Evolutionary conservation across 2,113 vertebrate genomes (phyloP).

Genomic region (Lampris incognitus): DNA sequence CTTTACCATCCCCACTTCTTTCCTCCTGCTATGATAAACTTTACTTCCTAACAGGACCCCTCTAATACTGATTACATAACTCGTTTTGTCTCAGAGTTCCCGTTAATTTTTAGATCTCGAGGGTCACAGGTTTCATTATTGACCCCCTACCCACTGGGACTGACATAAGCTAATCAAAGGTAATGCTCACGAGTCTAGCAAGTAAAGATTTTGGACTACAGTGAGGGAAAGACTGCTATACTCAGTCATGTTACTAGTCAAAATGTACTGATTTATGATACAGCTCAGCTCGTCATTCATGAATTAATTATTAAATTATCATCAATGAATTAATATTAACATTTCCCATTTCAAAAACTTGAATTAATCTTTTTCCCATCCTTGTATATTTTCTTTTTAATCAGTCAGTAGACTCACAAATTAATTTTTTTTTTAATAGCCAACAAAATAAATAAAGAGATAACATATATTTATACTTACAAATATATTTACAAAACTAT

Average conservation of each 20-base stretch:
- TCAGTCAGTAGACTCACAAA: too few relatives aligned
- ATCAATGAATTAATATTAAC: not conserved
- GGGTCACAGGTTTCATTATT: slow-evolving; percentile 40
- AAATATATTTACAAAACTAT: not conserved
- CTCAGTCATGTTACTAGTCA: not conserved
- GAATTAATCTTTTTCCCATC: not conserved
- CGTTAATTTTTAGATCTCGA: slow-evolving; percentile 34
- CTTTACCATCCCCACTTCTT: not conserved
- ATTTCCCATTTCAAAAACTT: not conserved
- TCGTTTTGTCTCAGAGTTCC: slow-evolving; percentile 8
- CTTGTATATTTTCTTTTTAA: too few relatives aligned
- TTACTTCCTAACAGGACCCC: not conserved
- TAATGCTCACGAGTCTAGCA: slow-evolving; percentile 41
- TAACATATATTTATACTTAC: too few relatives aligned
- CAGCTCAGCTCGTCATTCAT: too few relatives aligned
- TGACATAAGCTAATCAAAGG: slow-evolving; percentile 43
- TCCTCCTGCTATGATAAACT: not conserved
- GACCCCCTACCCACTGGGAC: slow-evolving; percentile 44
- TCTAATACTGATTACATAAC: slow-evolving; percentile 3
- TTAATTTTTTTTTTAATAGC: too few relatives aligned
- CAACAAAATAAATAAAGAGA: too few relatives aligned
- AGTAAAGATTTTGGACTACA: not conserved
- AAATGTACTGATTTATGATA: slow-evolving; percentile 4
- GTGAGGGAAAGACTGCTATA: not conserved
- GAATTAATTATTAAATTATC: not conserved